Base-by-base conservation (phyloP, 37 sponge, comb jelly and placozoan species). In the Oopsacas minuta region DNA sequence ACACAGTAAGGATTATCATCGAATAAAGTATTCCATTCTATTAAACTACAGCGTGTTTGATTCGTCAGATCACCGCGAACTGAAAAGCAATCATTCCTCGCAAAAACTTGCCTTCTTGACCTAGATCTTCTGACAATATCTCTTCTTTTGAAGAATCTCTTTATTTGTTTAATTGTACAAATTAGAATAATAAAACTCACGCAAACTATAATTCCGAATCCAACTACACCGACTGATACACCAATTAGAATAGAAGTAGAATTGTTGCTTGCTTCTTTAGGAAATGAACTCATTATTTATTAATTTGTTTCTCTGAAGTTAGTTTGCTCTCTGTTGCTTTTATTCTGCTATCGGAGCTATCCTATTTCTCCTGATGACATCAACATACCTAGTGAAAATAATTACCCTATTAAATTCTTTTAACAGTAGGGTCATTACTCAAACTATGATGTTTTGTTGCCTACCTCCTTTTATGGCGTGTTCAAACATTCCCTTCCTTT, bases 1-100 rank as follows among this genome's bases (percentile, higher is more conserved):
- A 61, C 75, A n/a, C 75, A 61, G 75, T 61, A 61, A 61, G 75
- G 75, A n/a, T 61, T 61, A 34, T 61, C 75, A 61, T n/a, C 1
- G 75, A 61, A 61, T 61, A 61, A 25, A 5, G 28, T 20, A n/a
- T 61, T 61, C 75, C 75, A 61, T n/a, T 61, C 28, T 20, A 61
- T 61, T 5, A 25, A 12, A 25, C 30, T 34, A 10, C 7, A 61
- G 7, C 30, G 75, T 32, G 75, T 32, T 25, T 61, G 75, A 34
- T n/a, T 25, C 7, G 20, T 61, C 7, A n/a, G 22, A n/a, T 61
- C 75, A 3, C 22, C 75, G 30, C 75, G 7, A 25, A 61, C 75
- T 12, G 75, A 61, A 34, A 25, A 61, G 22, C 22, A 61, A 61
- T 61, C 75, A 3, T 34, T 61, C 28, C 30, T 61, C 22, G 20